These are phyloP conservation scores for Tachysurus fulvidraco DNA, from an alignment of 2,113 vertebrate species.

Conservation along the genomic window DNA sequence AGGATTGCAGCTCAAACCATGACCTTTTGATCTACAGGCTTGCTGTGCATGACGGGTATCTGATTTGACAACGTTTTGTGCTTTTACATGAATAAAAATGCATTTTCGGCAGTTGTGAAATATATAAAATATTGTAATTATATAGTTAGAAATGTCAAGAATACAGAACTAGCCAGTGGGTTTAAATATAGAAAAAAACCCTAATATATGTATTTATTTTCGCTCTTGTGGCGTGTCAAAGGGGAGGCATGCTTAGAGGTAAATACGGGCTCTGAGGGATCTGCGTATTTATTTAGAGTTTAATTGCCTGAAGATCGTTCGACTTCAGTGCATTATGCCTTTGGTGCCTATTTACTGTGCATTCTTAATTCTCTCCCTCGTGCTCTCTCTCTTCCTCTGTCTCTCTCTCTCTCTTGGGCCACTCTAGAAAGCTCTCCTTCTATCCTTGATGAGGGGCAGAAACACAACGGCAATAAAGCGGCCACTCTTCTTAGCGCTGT, in stretches of 20 bases:
- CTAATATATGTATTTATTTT: slow-evolving; percentile 18
- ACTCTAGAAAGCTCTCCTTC: slow-evolving; percentile 67
- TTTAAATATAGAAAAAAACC: neutral
- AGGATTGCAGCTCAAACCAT: slow-evolving; percentile 21
- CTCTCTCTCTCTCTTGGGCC: slow-evolving; percentile 69
- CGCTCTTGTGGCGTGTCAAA: slow-evolving; percentile 35
- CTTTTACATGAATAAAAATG: slow-evolving; percentile 9
- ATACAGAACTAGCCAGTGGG: neutral
- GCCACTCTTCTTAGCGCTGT: slow-evolving; percentile 72
- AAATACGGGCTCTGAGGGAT: slow-evolving; percentile 28
- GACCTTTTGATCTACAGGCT: slow-evolving; percentile 40
- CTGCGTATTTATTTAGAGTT: slow-evolving; percentile 24
- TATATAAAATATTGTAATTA: no score
- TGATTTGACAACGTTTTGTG: slow-evolving; percentile 22
- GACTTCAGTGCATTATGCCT: slow-evolving; percentile 70
- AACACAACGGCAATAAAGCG: slow-evolving; percentile 76
- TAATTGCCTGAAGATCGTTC: slow-evolving; percentile 60
- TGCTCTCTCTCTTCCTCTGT: slow-evolving; percentile 35
- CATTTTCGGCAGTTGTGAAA: neutral
- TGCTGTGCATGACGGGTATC: slow-evolving; percentile 19
- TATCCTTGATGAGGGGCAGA: slow-evolving; percentile 75
- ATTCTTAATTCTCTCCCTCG: slow-evolving; percentile 70
- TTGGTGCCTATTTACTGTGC: slow-evolving; percentile 71
- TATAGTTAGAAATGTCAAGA: neutral
- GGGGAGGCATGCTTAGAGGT: slow-evolving; percentile 24